Conservation (phyloP, 2,888 invertebrate genomes). For the Saturnia japonica region DNA sequence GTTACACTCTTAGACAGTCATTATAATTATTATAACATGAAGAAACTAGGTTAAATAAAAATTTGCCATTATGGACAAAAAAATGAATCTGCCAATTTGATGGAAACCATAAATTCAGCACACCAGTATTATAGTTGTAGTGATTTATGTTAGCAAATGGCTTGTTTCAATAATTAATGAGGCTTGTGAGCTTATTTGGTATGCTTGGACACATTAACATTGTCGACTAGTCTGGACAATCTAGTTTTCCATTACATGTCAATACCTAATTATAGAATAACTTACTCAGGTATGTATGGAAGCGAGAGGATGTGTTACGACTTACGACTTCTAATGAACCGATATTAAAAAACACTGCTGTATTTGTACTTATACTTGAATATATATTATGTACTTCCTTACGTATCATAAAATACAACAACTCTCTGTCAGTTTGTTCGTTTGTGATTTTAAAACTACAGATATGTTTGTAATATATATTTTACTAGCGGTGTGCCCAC, state of each 20-base stretch:
- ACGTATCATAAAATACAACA: not conserved
- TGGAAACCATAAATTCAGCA: slow-evolving; percentile 35
- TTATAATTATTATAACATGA: not conserved
- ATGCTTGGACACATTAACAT: slow-evolving; percentile 47
- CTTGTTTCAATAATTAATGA: slow-evolving; percentile 42
- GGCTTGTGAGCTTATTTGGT: slow-evolving; percentile 46
- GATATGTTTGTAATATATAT: not conserved
- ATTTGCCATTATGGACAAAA: not conserved
- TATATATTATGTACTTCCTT: not conserved
- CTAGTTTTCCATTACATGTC: slow-evolving; percentile 48
- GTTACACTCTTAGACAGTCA: not conserved
- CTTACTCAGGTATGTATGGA: slow-evolving; percentile 18
- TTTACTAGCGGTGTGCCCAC: too few species aligned
- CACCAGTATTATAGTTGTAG: slow-evolving; percentile 34
- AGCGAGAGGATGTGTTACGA: slow-evolving; percentile 24
- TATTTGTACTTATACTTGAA: not conserved
- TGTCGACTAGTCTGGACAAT: slow-evolving; percentile 45
- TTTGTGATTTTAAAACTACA: not conserved
- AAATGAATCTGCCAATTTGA: slow-evolving; percentile 22
- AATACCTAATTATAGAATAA: slow-evolving; percentile 34
- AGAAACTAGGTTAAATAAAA: not conserved
- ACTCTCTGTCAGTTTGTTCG: not conserved
- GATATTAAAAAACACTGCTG: not conserved
- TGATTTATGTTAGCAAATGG: slow-evolving; percentile 46
- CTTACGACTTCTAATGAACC: slow-evolving; percentile 28